Evolutionary conservation across 2,113 vertebrate genomes (phyloP), one percentile per base, ranked within the genome.

Genomic region (Clinocottus analis): DNA sequence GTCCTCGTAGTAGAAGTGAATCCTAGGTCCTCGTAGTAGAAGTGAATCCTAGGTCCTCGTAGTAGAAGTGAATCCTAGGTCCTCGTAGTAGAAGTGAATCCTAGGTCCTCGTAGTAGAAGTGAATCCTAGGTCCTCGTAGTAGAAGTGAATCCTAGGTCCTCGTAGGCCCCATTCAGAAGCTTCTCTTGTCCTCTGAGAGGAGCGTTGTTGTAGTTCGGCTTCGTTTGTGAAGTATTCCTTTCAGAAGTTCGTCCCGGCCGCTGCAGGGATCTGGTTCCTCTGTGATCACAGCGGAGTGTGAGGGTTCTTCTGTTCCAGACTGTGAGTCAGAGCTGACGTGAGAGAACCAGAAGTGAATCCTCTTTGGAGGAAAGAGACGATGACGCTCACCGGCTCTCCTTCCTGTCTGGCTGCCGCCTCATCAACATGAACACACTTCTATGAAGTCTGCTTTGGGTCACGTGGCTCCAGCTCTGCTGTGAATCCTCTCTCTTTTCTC

Each of bases 341-440:
- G n/a, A 3, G 31, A 31, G 31, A 5, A 31, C 2, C 31, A 5
- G 60, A 29, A n/a, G 33, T 59, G 58, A 60, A 80, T 56, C 72
- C 43, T 77, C 43, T 75, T 68, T 53, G 25, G 29, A 64, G 58
- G 82, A 64, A 1, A 43, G 69, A 43, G 69, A 55, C 31, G 33
- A 53, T 8, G 72, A n/a, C 53, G 71, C n/a, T n/a, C n/a, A n/a
- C n/a, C n/a, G 12, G 37, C 66, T 79, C 37, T 75, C 66, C 45
- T 68, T 83, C 60, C 31, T 45, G 31, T 51, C 43, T 63, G 55
- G 27, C 64, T 63, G 61, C 61, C 39, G 3, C 4, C 4, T 29
- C 64, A 66, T 88, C 75, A 84, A 90, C 77, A 82, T 86, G 86
- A 45, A 83, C 72, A 43, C 17, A 61, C 73, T 63, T 75, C 7